Evolutionary conservation across 2,113 vertebrate genomes (phyloP).

Genomic region (Chaetorhynchus papuensis): DNA sequence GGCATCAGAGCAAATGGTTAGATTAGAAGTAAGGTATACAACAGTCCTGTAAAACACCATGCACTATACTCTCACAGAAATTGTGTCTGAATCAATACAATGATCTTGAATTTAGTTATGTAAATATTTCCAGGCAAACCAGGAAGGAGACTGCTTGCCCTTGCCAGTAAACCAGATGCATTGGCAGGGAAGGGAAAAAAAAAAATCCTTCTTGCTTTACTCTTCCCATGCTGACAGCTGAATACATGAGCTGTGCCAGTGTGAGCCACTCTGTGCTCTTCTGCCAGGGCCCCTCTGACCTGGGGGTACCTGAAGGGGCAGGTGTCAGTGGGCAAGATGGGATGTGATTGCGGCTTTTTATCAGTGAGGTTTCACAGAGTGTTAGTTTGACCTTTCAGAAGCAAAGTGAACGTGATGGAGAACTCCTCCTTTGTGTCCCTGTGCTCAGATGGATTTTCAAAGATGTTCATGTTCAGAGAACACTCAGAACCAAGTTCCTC

Average conservation of each 20-base stretch:
- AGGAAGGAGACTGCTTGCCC: not conserved
- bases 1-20: not conserved
- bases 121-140: not conserved
- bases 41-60: not conserved
- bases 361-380: not conserved
- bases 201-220: not conserved
- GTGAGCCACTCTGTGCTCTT: not conserved
- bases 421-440: not conserved
- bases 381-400: not conserved
- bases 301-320: not conserved
- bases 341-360: not conserved
- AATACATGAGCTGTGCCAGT: not conserved
- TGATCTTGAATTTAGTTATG: slow-evolving; percentile 9
- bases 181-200: not conserved
- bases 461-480: not conserved
- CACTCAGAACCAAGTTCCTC: not conserved
- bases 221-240: not conserved
- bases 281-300: not conserved
- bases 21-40: not conserved
- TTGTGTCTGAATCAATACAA: not conserved
- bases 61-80: not conserved
- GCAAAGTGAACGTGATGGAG: not conserved
- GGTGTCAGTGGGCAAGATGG: not conserved
- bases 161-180: slow-evolving; percentile 1
- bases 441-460: not conserved